Percentiles rank a stretch among this genome's conserved stretches.
These are phyloP conservation scores for Indicator maculatus DNA, from an alignment of 2,113 vertebrate species.

Conservation along the genomic window DNA sequence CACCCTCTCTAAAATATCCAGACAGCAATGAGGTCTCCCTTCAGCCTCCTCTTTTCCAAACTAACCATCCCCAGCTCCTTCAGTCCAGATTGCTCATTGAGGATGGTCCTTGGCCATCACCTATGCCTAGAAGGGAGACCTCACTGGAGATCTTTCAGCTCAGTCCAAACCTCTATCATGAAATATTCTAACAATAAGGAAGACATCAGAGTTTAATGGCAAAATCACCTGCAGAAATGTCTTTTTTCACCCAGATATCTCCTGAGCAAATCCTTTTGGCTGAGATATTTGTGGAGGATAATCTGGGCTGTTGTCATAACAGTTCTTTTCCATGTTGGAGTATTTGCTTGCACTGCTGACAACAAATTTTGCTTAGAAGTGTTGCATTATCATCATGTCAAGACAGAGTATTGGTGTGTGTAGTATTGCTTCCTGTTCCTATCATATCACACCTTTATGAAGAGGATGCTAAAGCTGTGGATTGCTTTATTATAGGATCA, in stretches of 20 bases:
- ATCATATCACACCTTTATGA: background rate
- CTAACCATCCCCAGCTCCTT: too few relatives aligned
- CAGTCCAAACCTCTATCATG: background rate
- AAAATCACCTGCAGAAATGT: background rate
- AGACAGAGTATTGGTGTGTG: background rate
- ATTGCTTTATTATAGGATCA: background rate
- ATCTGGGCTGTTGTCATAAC: background rate
- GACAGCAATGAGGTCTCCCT: too few relatives aligned
- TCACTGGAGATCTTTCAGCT: background rate
- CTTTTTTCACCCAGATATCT: background rate
- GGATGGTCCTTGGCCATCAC: background rate
- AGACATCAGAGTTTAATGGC: background rate
- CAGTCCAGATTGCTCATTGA: background rate
- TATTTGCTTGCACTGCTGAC: background rate
- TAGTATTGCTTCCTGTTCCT: background rate
- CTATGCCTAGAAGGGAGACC: background rate
- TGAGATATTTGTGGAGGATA: background rate
- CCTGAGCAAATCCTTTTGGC: background rate
- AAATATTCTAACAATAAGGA: background rate
- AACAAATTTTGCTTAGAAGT: background rate
- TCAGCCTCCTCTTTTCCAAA: too few relatives aligned
- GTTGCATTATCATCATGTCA: background rate
- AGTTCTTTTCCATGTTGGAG: background rate
- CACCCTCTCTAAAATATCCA: too few relatives aligned
- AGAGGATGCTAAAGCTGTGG: background rate